Evolutionary conservation across 1,140 invertebrate species (phyloP).

Genomic region (Calosoma granatense): DNA sequence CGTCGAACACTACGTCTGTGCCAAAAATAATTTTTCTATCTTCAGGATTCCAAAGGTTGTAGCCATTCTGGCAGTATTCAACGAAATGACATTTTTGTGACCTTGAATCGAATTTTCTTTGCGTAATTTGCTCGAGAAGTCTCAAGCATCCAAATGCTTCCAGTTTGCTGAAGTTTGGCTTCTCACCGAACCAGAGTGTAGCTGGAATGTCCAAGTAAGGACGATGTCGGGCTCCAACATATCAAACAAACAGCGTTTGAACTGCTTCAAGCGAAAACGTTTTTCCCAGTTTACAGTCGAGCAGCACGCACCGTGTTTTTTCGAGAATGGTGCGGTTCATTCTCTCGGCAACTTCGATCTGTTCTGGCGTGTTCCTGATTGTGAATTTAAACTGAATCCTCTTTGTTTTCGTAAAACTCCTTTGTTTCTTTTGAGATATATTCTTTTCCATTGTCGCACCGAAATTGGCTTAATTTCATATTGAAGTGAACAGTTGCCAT

Average conservation of each 20-base stretch:
- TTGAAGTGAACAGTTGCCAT: background rate
- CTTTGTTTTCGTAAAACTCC: background rate
- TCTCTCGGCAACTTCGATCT: slow-evolving; percentile 33
- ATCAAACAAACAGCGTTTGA: slow-evolving; percentile 21
- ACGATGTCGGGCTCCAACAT: slow-evolving; percentile 15
- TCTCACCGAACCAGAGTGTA: slow-evolving; percentile 14
- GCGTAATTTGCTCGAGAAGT: slow-evolving; percentile 14
- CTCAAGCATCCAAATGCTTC: slow-evolving; percentile 17
- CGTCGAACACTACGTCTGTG: slow-evolving; percentile 12
- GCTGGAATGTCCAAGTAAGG: slow-evolving; percentile 15
- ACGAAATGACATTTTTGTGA: slow-evolving; percentile 16
- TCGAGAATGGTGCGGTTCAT: slow-evolving; percentile 29
- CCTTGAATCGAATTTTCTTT: slow-evolving; percentile 24
- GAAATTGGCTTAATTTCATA: background rate
- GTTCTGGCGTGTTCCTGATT: slow-evolving; percentile 28
- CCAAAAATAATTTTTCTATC: slow-evolving; percentile 13
- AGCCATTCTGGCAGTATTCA: slow-evolving; percentile 19
- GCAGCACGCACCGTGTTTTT: slow-evolving; percentile 26
- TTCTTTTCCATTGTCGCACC: background rate
- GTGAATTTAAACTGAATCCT: slow-evolving; percentile 19
- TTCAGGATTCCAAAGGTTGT: slow-evolving; percentile 17
- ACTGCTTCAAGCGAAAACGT: slow-evolving; percentile 31
- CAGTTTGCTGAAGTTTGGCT: slow-evolving; percentile 18
- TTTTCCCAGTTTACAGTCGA: slow-evolving; percentile 22
- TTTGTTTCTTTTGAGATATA: background rate